Evolutionary conservation across 1,140 invertebrate species (phyloP).

Genomic region (Papilio helenus): DNA sequence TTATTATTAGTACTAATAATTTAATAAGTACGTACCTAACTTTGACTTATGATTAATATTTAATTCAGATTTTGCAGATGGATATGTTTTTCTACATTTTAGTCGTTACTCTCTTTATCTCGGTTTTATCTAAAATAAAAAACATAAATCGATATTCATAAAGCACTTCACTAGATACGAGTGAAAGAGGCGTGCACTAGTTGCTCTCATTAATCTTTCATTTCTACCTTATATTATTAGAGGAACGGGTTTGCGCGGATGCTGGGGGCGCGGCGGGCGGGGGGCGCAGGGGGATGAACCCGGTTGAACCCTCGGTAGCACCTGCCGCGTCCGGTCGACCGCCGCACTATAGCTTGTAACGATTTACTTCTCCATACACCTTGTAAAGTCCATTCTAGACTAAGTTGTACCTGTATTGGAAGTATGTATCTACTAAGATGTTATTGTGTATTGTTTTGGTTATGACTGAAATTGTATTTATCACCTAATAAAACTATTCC

Average conservation of each 20-base stretch:
- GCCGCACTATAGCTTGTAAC: slow-evolving; percentile 40
- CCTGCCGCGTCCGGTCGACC: slow-evolving; percentile 74
- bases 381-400: slow-evolving; percentile 35
- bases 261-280: slow-evolving; percentile 47
- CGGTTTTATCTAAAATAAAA: too few relatives aligned
- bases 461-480: neutral
- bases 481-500: too few relatives aligned
- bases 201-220: slow-evolving; percentile 82
- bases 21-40: too few relatives aligned
- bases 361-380: slow-evolving; percentile 51
- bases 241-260: slow-evolving; percentile 80
- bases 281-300: slow-evolving; percentile 65
- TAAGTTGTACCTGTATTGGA: neutral
- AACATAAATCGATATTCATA: slow-evolving; percentile 41
- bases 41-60: too few relatives aligned
- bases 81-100: too few relatives aligned
- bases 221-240: slow-evolving; percentile 82
- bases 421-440: neutral
- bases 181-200: slow-evolving; percentile 79
- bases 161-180: slow-evolving; percentile 50
- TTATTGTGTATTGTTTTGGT: neutral
- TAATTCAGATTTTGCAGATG: too few relatives aligned
- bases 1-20: too few relatives aligned
- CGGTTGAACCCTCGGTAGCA: slow-evolving; percentile 78
- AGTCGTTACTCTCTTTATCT: too few relatives aligned